Evolutionary conservation across 2,888 invertebrate genomes (phyloP).

Genomic region (Cephalotes varians): DNA sequence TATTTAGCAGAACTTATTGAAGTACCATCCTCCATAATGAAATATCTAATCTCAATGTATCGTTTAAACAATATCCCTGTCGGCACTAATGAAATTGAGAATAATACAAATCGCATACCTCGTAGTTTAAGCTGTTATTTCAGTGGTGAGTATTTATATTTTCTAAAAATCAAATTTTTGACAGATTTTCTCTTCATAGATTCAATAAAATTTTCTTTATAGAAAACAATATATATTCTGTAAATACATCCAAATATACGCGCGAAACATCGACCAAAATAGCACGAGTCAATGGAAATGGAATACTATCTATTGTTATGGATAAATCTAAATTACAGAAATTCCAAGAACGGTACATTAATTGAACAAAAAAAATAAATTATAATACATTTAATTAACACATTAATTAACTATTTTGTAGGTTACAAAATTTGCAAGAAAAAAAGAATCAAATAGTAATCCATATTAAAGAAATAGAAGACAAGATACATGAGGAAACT

Average conservation of each 20-base stretch:
- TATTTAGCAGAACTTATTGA: constrained; percentile 90
- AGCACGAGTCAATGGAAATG: constrained; percentile 86
- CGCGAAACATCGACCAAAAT: constrained; percentile 88
- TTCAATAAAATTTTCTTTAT: constrained; percentile 61
- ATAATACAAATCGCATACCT: constrained; percentile 88
- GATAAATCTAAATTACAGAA: constrained; percentile 87
- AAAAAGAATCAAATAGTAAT: constrained; percentile 64
- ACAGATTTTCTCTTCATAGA: neutral
- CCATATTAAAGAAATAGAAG: constrained; percentile 80
- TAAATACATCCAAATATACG: constrained; percentile 89
- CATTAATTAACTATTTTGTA: constrained; percentile 79
- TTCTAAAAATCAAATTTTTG: neutral
- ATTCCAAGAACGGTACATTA: constrained; percentile 78
- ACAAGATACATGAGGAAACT: constrained; percentile 69
- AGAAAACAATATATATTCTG: constrained; percentile 88
- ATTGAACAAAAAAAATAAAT: neutral
- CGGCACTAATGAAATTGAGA: constrained; percentile 89
- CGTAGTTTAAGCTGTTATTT: constrained; percentile 88
- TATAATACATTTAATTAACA: constrained; percentile 4
- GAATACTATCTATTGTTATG: constrained; percentile 88
- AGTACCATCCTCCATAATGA: constrained; percentile 90
- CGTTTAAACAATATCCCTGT: constrained; percentile 90
- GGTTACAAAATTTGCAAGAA: constrained; percentile 79
- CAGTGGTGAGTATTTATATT: constrained; percentile 87
- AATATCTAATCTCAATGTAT: constrained; percentile 90